Percentiles rank a stretch among this genome's conserved stretches.
Evolutionary conservation across 2,888 invertebrate genomes (phyloP).

Genomic region (Oxystoma pomonae): DNA sequence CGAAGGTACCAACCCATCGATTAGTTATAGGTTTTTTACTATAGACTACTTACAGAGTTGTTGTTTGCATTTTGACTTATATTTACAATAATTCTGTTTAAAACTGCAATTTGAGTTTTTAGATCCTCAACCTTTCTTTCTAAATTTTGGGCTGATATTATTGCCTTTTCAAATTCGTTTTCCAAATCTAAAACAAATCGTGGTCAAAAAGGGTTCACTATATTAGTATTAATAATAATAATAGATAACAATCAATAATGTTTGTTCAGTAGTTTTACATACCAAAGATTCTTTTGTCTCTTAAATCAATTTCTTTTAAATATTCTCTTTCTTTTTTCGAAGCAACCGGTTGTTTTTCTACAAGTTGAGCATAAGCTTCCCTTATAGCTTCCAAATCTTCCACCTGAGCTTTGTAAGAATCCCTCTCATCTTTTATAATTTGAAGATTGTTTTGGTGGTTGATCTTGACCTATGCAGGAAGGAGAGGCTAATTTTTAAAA

Average conservation of each 20-base stretch:
- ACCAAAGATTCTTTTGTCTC: slow-evolving; percentile 22
- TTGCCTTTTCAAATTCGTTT: not conserved
- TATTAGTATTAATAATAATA: too few species aligned
- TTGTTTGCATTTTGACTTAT: not conserved
- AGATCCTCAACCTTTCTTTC: slow-evolving; percentile 13
- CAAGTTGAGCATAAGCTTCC: slow-evolving; percentile 31
- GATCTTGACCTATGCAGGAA: too few species aligned
- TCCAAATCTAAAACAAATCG: slow-evolving; percentile 12
- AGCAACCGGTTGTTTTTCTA: slow-evolving; percentile 26
- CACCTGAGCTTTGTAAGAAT: slow-evolving; percentile 32
- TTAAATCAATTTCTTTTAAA: slow-evolving; percentile 20
- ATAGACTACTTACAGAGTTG: not conserved
- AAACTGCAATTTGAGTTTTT: slow-evolving; percentile 14
- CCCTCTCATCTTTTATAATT: slow-evolving; percentile 22
- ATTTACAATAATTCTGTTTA: slow-evolving; percentile 14
- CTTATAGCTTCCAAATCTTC: slow-evolving; percentile 33
- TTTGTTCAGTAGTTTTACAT: not conserved
- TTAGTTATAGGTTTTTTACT: too few species aligned
- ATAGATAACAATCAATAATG: not conserved
- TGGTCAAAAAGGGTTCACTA: too few species aligned
- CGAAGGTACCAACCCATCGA: too few species aligned
- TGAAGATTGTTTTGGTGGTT: slow-evolving; percentile 14
- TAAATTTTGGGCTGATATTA: slow-evolving; percentile 3
- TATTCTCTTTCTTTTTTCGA: slow-evolving; percentile 17
- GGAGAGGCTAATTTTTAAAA: too few species aligned